A percentile compares a stretch with the other conserved stretches of the same genome.
Conservation (phyloP, 2,113 vertebrate genomes). For the Lophotis ruficrista region DNA sequence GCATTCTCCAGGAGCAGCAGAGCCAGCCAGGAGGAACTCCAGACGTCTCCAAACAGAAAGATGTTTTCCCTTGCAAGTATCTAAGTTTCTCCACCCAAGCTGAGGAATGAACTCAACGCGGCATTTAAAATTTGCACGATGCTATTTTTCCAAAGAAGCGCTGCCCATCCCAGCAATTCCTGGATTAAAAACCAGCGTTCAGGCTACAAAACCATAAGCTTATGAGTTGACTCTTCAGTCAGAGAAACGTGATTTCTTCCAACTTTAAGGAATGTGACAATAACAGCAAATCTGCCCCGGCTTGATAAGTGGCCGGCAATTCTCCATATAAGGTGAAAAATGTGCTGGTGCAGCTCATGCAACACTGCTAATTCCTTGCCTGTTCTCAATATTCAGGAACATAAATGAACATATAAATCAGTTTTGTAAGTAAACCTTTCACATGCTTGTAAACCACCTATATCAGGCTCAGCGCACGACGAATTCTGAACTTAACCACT, state of each 20-base stretch:
- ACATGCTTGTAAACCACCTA: background rate
- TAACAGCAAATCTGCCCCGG: slow-evolving; percentile 74
- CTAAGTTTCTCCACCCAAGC: background rate
- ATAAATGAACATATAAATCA: slow-evolving; percentile 6
- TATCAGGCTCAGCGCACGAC: background rate
- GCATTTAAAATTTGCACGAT: background rate
- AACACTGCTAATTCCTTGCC: slow-evolving; percentile 36
- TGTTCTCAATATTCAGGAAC: slow-evolving; percentile 13
- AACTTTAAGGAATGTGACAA: slow-evolving; percentile 76
- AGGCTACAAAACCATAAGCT: background rate
- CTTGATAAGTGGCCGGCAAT: slow-evolving; percentile 71
- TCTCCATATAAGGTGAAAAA: slow-evolving; percentile 85
- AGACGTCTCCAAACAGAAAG: background rate
- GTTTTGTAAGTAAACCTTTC: slow-evolving; percentile 17
- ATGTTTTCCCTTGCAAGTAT: background rate
- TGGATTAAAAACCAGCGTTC: background rate
- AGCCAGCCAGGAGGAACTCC: background rate
- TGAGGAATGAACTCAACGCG: background rate
- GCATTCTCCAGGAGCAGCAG: background rate
- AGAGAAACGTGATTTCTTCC: slow-evolving; percentile 61
- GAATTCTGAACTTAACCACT: slow-evolving; percentile 32
- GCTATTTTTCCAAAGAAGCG: background rate
- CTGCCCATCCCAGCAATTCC: background rate
- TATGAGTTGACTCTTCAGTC: background rate
- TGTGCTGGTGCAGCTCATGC: slow-evolving; percentile 55